Conservation (phyloP, 1,140 invertebrate genomes). For the Drosophila watanabei region DNA sequence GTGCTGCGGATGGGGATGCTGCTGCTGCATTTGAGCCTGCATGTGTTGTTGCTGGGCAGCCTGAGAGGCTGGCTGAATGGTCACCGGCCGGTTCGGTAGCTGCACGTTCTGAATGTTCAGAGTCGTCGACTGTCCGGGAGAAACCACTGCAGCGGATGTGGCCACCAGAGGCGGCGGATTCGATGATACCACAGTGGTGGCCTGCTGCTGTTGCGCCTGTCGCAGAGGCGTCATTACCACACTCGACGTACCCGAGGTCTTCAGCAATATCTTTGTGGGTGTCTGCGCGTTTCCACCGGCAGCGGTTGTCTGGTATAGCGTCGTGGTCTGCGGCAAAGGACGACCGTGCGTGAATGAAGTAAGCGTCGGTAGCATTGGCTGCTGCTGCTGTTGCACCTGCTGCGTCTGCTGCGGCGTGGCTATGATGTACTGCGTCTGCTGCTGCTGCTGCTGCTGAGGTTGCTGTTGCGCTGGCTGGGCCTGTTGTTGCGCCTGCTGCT, state of each 20-base stretch:
- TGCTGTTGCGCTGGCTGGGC: constrained; percentile 34
- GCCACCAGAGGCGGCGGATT: constrained; percentile 79
- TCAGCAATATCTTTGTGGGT: constrained; percentile 79
- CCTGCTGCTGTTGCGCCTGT: constrained; percentile 57
- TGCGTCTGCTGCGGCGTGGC: constrained; percentile 58
- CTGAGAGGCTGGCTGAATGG: constrained; percentile 84
- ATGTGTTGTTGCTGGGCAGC: constrained; percentile 82
- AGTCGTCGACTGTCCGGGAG: constrained; percentile 59
- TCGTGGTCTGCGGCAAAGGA: constrained; percentile 66
- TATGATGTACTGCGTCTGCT: constrained; percentile 63
- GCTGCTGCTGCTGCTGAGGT: constrained; percentile 47
- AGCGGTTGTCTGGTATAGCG: constrained; percentile 73
- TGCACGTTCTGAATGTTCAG: constrained; percentile 85
- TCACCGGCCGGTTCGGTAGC: constrained; percentile 78
- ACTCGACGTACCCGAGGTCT: constrained; percentile 73
- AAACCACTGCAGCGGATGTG: constrained; percentile 65
- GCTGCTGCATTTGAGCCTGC: constrained; percentile 81
- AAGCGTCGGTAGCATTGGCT: constrained; percentile 67
- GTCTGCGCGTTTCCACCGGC: constrained; percentile 51
- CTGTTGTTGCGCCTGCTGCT: constrained; percentile 62
- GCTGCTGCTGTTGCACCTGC: constrained; percentile 74
- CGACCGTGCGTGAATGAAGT: constrained; percentile 79
- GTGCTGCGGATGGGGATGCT: constrained; percentile 80
- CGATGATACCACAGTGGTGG: constrained; percentile 64
- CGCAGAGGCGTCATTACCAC: constrained; percentile 80